Conservation (phyloP, 2,113 vertebrate species). For the Pseudonaja textilis region DNA sequence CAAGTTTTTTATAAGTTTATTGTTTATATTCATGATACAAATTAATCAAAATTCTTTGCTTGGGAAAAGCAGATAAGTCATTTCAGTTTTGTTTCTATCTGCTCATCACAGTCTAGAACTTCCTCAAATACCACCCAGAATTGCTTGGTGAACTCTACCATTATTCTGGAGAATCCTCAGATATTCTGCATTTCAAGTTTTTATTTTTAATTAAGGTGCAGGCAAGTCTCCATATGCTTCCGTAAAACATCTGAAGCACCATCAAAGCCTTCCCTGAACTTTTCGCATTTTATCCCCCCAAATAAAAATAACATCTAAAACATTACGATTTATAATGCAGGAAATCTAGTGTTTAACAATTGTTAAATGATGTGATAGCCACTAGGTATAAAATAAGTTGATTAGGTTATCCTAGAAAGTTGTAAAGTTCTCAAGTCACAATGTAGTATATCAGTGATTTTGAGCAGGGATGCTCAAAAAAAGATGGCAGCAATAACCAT, state of each 20-base stretch:
- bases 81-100: background rate
- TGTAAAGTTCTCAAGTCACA: constrained; percentile 1
- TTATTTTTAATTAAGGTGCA: background rate
- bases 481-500: background rate
- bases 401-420: background rate
- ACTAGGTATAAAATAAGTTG: background rate
- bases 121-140: background rate
- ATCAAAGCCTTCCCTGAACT: background rate
- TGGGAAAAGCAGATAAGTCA: background rate
- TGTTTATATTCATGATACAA: background rate
- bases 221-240: background rate
- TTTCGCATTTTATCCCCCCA: too few relatives aligned
- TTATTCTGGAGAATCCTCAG: background rate
- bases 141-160: background rate
- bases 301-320: background rate
- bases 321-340: background rate
- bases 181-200: background rate
- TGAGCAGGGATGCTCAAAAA: background rate
- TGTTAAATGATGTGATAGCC: background rate
- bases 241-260: background rate
- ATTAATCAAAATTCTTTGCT: background rate
- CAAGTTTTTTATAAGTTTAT: background rate
- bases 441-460: background rate
- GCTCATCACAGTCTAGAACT: background rate
- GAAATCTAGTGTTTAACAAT: background rate